Evolutionary conservation across 1,140 invertebrate species (phyloP).

Genomic region (Laupala kohalensis): DNA sequence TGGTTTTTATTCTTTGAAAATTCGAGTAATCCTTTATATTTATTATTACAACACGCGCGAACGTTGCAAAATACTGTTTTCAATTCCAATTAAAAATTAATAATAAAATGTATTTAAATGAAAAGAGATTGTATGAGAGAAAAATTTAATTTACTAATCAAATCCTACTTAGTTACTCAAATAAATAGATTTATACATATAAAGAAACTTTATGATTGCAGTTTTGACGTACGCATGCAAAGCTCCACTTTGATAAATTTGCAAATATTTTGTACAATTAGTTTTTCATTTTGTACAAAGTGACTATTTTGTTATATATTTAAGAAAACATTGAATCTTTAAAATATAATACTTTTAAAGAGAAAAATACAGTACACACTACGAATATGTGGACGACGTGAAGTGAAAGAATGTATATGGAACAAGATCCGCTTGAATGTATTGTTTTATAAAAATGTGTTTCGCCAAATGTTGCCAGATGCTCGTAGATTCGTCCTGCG

Average conservation of each 20-base stretch:
- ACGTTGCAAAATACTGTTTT: background rate
- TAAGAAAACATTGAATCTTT: slow-evolving; percentile 1
- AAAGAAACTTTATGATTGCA: slow-evolving; percentile 8
- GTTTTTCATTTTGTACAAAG: slow-evolving; percentile 9
- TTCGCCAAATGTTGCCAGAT: background rate
- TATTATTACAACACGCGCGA: background rate
- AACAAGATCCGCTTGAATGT: background rate
- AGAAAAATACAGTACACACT: background rate
- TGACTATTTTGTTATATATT: slow-evolving; percentile 13
- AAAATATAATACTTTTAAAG: background rate
- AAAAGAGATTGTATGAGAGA: background rate
- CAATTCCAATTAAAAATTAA: background rate
- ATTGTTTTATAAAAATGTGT: background rate
- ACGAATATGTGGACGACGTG: background rate
- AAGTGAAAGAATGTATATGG: background rate
- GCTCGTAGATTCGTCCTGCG: background rate
- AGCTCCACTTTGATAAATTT: slow-evolving; percentile 11
- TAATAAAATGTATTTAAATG: background rate
- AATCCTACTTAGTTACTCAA: background rate
- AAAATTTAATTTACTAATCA: background rate
- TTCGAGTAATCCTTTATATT: background rate
- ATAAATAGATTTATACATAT: background rate
- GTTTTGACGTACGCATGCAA: slow-evolving; percentile 7
- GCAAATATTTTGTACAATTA: slow-evolving; percentile 12
- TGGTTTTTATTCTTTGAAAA: background rate